These are phyloP conservation scores for Salvelinus sp. DNA, from an alignment of 2,113 vertebrate species.

Conservation along the genomic window DNA sequence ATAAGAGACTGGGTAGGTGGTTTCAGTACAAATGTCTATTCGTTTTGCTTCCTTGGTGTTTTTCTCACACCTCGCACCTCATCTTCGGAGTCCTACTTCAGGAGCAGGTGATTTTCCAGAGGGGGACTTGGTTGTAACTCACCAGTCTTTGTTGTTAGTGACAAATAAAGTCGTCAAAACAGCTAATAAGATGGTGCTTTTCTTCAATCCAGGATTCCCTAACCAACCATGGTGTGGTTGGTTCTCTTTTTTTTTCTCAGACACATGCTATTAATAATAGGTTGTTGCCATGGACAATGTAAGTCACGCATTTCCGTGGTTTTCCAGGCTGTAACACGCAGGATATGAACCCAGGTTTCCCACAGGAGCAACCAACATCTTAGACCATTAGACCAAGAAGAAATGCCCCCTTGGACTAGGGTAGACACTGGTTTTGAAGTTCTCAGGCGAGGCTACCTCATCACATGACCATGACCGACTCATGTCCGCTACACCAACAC, in stretches of 20 bases:
- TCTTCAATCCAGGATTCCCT: slow-evolving; percentile 23
- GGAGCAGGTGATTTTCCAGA: not conserved
- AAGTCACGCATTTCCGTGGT: not conserved
- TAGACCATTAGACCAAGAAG: no score
- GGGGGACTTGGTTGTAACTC: not conserved
- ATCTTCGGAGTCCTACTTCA: not conserved
- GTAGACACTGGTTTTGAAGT: no score
- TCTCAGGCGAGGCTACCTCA: no score
- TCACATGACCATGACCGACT: no score
- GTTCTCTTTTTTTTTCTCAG: slow-evolving; percentile 25
- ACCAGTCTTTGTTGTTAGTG: not conserved
- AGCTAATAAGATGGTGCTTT: not conserved
- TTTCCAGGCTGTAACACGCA: not conserved
- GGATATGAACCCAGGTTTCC: no score
- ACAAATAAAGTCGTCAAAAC: slow-evolving; percentile 7
- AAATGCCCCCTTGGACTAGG: no score
- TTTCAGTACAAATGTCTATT: not conserved
- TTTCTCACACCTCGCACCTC: not conserved
- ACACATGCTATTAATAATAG: slow-evolving; percentile 43
- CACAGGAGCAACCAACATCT: no score
- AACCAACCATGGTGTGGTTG: slow-evolving; percentile 4
- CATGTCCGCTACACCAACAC: not conserved
- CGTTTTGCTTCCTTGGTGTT: not conserved
- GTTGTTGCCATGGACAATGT: slow-evolving; percentile 24
- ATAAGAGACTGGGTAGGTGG: not conserved